Percentiles rank a stretch among this genome's conserved stretches.
Conservation (phyloP, 2,113 vertebrate species). For the Myodes glareolus region DNA sequence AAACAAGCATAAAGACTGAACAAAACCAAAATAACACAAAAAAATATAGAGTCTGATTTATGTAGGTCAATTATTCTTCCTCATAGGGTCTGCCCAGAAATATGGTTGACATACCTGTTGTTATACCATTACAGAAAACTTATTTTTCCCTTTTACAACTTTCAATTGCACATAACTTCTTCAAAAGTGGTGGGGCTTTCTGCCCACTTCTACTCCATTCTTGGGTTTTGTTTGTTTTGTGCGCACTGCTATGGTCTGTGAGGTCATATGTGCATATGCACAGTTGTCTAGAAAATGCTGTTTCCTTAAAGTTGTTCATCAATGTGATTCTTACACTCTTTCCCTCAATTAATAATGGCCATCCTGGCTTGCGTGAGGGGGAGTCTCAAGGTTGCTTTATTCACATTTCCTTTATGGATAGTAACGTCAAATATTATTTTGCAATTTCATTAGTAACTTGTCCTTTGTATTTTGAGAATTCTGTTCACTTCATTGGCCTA, state of each 20-base stretch:
- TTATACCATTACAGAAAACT: neutral
- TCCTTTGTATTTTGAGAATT: neutral
- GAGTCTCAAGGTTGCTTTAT: too few species aligned
- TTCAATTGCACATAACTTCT: neutral
- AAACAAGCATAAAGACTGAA: neutral
- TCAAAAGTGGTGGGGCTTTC: accelerated
- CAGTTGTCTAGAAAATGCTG: neutral
- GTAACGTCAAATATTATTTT: neutral
- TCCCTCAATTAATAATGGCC: too few species aligned
- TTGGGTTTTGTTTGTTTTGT: neutral
- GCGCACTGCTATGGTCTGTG: neutral
- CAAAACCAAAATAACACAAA: neutral
- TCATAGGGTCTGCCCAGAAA: neutral
- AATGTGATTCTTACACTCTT: neutral
- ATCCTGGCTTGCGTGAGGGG: neutral
- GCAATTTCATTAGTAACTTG: neutral
- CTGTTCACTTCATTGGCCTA: neutral
- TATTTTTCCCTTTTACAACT: neutral
- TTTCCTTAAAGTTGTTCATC: neutral
- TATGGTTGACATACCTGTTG: neutral
- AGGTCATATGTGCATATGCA: neutral
- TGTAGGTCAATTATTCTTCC: neutral
- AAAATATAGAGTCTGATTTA: neutral
- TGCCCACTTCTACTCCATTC: neutral
- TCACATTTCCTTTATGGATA: neutral